Percentiles rank a stretch among this genome's conserved stretches.
phyloP scores from a whole-genome alignment of 2,113 vertebrate species.

The Numida meleagris region DNA sequence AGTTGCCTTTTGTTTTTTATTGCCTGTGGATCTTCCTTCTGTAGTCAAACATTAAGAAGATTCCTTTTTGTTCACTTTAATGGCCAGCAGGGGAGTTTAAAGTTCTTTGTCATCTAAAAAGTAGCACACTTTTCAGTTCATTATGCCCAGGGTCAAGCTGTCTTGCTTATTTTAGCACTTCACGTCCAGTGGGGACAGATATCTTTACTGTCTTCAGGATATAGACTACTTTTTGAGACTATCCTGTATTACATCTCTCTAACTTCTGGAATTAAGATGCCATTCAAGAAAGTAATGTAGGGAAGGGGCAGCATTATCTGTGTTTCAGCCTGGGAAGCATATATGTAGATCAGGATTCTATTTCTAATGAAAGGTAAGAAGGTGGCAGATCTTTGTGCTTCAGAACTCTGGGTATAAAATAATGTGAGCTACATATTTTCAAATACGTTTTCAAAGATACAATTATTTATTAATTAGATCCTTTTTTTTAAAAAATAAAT shows the following conservation, averaged over 20 bases:
- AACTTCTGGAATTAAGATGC: not conserved
- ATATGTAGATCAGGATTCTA: not conserved
- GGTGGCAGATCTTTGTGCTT: not conserved
- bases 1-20: not conserved
- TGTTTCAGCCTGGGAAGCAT: not conserved
- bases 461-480: not conserved
- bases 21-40: not conserved
- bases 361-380: not conserved
- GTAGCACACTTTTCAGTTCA: not conserved
- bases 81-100: not conserved
- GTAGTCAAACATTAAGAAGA: not conserved
- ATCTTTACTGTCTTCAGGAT: not conserved
- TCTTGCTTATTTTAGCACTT: not conserved
- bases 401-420: not conserved
- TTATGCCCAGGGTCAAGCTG: not conserved
- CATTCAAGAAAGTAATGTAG: not conserved
- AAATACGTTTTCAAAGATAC: not conserved
- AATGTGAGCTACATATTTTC: not conserved
- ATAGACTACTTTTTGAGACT: not conserved
- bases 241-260: not conserved
- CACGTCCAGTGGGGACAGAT: not conserved
- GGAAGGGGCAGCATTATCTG: not conserved
- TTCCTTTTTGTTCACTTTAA: not conserved
- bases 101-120: not conserved
- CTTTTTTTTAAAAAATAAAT: no score